A percentile compares a stretch with the other conserved stretches of the same genome.
Conservation (phyloP, 2,113 vertebrate species). For the Phyllostomus hastatus region DNA sequence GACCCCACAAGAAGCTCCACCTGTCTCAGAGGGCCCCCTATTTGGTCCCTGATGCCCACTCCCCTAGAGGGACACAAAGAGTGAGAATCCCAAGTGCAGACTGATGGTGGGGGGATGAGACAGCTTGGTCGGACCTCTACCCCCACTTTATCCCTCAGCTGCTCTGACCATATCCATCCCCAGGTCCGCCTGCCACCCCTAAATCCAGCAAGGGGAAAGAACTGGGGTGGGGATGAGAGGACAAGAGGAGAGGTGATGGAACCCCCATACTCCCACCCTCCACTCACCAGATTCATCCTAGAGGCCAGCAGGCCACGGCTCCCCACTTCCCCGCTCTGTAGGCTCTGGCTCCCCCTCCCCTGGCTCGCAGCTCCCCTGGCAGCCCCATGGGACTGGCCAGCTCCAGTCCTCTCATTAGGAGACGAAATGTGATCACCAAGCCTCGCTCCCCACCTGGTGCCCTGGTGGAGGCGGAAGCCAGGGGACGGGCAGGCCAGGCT, state of each 20-base stretch:
- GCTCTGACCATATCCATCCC: neutral
- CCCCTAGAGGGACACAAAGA: neutral
- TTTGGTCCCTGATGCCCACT: neutral
- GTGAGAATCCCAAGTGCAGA: neutral
- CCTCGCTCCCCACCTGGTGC: conserved; percentile 75
- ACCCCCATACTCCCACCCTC: neutral
- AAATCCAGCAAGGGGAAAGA: neutral
- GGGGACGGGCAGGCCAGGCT: neutral
- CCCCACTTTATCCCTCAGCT: neutral
- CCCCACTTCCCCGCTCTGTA: neutral
- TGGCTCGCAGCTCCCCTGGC: neutral
- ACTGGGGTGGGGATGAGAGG: neutral
- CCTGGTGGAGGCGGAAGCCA: conserved; percentile 19
- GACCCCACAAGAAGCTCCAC: neutral
- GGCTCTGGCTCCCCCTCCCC: neutral
- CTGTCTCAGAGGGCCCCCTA: neutral
- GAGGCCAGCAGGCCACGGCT: neutral
- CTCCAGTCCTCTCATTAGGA: conserved; percentile 71
- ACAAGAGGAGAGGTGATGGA: neutral
- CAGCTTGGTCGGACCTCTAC: neutral
- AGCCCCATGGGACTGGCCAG: conserved; percentile 51
- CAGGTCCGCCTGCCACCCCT: neutral
- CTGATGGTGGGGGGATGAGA: neutral
- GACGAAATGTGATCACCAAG: conserved; percentile 71
- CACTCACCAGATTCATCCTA: neutral